phyloP scores from a whole-genome alignment of 2,797 vertebrate species.

The Babyrousa celebensis region DNA sequence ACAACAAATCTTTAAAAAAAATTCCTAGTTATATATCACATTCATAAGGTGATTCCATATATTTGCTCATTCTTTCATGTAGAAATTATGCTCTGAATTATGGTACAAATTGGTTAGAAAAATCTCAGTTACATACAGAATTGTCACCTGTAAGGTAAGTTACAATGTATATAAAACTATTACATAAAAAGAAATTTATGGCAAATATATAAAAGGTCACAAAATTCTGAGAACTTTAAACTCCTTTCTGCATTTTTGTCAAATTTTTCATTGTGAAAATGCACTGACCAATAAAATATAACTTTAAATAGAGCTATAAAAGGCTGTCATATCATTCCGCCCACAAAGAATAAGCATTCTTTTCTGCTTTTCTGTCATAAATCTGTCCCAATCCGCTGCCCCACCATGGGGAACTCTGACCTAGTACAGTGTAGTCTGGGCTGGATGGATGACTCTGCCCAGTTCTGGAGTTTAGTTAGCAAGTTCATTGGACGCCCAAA shows the following conservation, averaged over 20 bases:
- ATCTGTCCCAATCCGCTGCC: background rate
- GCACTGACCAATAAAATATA: background rate
- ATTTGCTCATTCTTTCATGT: slow-evolving; percentile 14
- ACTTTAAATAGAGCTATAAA: slow-evolving; percentile 2
- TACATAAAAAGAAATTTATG: slow-evolving; percentile 36
- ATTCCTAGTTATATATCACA: background rate
- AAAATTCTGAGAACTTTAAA: slow-evolving; percentile 38
- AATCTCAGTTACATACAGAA: background rate
- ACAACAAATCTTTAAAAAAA: background rate
- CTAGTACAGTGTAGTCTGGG: background rate
- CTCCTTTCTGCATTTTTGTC: slow-evolving; percentile 19
- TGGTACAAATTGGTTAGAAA: slow-evolving; percentile 38
- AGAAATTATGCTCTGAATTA: slow-evolving; percentile 16
- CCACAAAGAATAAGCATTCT: background rate
- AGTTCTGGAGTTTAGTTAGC: background rate
- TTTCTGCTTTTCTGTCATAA: background rate
- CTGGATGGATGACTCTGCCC: background rate
- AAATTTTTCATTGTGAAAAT: slow-evolving; percentile 15
- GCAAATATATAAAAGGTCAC: background rate
- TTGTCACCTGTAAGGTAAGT: background rate
- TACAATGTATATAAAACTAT: background rate
- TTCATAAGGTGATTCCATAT: background rate
- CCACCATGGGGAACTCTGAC: background rate
- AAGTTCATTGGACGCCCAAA: slow-evolving; percentile 49
- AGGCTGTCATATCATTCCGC: background rate